Conservation (phyloP, 2,888 invertebrate genomes). For the Eutolmus rufibarbis region DNA sequence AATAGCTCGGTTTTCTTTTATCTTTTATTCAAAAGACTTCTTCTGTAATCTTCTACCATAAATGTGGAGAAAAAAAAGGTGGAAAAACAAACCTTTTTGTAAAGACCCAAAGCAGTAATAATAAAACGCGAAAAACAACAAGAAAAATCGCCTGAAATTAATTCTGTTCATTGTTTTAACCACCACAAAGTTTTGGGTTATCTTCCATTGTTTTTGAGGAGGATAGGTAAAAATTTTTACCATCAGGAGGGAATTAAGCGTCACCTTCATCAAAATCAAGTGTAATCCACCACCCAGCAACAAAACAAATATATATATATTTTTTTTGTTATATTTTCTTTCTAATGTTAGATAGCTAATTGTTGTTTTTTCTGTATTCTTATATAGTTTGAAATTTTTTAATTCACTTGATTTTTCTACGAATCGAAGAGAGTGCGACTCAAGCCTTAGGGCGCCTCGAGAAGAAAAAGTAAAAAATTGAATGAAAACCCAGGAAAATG, state of each 20-base stretch:
- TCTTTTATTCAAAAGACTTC: neutral
- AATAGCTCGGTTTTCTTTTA: neutral
- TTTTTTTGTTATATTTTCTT: neutral
- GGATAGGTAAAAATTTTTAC: neutral
- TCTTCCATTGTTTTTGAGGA: slow-evolving; percentile 12
- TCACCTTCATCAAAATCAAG: neutral
- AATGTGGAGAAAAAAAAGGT: neutral
- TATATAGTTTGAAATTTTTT: neutral
- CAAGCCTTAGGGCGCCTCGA: neutral
- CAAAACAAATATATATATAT: neutral
- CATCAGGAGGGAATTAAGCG: neutral
- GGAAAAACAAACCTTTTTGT: neutral
- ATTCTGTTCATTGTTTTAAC: slow-evolving; percentile 25
- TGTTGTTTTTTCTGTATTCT: neutral
- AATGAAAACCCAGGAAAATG: neutral
- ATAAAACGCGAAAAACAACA: neutral
- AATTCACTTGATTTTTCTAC: neutral
- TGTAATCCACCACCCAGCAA: neutral
- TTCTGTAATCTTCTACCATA: neutral
- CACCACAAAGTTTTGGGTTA: neutral
- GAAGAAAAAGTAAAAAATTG: neutral
- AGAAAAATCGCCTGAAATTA: slow-evolving; percentile 6
- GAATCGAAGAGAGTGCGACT: neutral
- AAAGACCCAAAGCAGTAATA: neutral
- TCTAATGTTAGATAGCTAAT: neutral